A percentile compares a stretch with the other conserved stretches of the same genome.
phyloP scores from a whole-genome alignment of 2,113 vertebrate genomes.

The Myrmecobius fasciatus region DNA sequence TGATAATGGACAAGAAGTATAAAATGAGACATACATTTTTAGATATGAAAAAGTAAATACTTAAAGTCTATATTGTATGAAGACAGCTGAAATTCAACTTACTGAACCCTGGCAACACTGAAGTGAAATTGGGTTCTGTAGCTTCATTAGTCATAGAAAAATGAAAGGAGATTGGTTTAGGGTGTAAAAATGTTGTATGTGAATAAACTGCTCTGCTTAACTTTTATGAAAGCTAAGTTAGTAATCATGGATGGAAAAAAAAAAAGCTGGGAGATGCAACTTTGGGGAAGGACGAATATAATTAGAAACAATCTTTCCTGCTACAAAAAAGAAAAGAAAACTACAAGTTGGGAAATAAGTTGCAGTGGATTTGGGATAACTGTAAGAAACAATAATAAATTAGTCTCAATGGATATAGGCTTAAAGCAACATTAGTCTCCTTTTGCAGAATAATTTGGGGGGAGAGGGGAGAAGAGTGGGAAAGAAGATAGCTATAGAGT shows the following conservation, averaged over 20 bases:
- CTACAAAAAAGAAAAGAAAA: slow-evolving; percentile 11
- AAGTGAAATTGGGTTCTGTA: neutral
- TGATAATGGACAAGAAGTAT: neutral
- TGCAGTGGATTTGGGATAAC: slow-evolving; percentile 14
- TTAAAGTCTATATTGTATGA: slow-evolving; percentile 25
- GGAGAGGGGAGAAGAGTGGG: neutral
- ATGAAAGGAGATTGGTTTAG: neutral
- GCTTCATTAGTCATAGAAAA: neutral
- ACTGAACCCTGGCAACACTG: neutral
- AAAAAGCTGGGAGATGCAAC: neutral
- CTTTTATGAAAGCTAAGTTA: slow-evolving; percentile 3
- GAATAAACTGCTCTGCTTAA: slow-evolving; percentile 24
- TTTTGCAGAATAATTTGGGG: slow-evolving; percentile 10
- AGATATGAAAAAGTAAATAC: slow-evolving; percentile 46
- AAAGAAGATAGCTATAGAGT: neutral
- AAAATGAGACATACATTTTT: neutral
- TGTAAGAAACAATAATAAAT: neutral
- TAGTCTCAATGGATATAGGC: neutral
- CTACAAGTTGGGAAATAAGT: neutral
- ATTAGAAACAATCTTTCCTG: slow-evolving; percentile 12
- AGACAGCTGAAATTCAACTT: slow-evolving; percentile 21
- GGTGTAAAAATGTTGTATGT: neutral
- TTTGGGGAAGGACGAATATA: neutral
- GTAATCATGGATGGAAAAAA: slow-evolving; percentile 1
- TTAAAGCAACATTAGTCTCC: neutral